Base-by-base conservation (phyloP, 2,113 vertebrate species). In the Neodon shergylaensis region DNA sequence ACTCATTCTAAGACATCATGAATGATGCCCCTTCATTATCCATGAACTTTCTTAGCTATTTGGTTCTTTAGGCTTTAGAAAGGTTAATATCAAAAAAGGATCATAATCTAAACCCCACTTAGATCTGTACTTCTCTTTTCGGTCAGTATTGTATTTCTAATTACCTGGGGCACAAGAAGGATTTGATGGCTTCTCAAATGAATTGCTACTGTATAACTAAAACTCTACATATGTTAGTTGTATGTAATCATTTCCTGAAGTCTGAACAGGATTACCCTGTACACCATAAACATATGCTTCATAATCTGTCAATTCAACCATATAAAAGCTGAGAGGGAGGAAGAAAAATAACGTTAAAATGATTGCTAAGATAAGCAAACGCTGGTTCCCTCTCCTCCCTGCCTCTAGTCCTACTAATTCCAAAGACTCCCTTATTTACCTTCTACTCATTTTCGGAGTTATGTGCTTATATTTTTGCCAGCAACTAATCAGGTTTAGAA, bases 141-240 rank as follows among this genome's bases (percentile, higher is more conserved):
- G 47, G 44, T 89, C n/a, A 44, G 36, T 16, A 49, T 14, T 87
- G n/a, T 19, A 49, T 44, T 94, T 26, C 61, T 54, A 78, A 54
- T 22, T 63, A 16, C 39, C 42, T 54, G 39, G 28, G 28, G 66
- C 52, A 81, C 0, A 72, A 36, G 68, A 66, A 82, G 39, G n/a
- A 26, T 19, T 65, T 61, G 52, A 44, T 3, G 21, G 44, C 47
- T 47, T 61, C 33, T 79, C 39, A 81, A 61, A 83, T 54, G 26
- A 92, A 92, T 58, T 66, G 82, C 79, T 36, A 49, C n/a, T 88
- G 54, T 70, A 92, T 77, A 85, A 83, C 14, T 77, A 68, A 96
- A 95, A 83, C 28, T 3, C 21, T 47, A 74, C 33, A 74, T 36
- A 22, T 1, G 14, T 44, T 44, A 72, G 49, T 44, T 77, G 24